Evolutionary conservation across 1,140 invertebrate genomes (phyloP).

Genomic region (Pseudomyrmex cubaensis): DNA sequence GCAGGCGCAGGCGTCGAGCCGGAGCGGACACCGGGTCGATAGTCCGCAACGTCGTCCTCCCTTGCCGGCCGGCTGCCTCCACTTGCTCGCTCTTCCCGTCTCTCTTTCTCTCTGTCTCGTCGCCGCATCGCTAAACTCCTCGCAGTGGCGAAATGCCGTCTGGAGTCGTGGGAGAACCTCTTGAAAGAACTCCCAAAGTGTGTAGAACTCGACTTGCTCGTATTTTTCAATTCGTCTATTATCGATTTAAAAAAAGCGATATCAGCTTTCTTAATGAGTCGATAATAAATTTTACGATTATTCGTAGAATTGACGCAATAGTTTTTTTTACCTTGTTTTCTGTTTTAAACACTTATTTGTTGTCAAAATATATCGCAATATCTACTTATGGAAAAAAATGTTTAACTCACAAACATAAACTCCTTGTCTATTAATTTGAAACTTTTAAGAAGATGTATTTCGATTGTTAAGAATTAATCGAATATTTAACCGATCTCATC

Average conservation of each 20-base stretch:
- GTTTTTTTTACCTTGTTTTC: neutral
- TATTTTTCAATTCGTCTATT: neutral
- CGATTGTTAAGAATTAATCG: neutral
- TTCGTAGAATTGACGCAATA: neutral
- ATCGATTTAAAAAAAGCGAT: too few relatives aligned
- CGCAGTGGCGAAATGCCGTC: neutral
- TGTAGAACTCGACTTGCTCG: neutral
- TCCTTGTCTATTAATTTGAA: neutral
- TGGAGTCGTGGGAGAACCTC: neutral
- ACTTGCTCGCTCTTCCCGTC: neutral
- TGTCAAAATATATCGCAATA: neutral
- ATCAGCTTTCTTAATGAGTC: neutral
- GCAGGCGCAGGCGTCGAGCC: constrained; percentile 76
- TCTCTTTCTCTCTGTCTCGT: neutral
- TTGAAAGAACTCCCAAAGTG: neutral
- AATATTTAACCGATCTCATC: neutral
- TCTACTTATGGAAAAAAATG: neutral
- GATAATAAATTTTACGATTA: neutral
- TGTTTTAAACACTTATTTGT: neutral
- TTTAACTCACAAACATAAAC: neutral
- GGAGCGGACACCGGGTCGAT: constrained; percentile 78
- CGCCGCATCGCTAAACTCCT: constrained; percentile 31
- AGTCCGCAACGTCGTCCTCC: constrained; percentile 82
- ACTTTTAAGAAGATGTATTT: neutral
- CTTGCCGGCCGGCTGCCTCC: constrained; percentile 47